Evolutionary conservation across 2,113 vertebrate genomes (phyloP).

Genomic region (Garra rufa): DNA sequence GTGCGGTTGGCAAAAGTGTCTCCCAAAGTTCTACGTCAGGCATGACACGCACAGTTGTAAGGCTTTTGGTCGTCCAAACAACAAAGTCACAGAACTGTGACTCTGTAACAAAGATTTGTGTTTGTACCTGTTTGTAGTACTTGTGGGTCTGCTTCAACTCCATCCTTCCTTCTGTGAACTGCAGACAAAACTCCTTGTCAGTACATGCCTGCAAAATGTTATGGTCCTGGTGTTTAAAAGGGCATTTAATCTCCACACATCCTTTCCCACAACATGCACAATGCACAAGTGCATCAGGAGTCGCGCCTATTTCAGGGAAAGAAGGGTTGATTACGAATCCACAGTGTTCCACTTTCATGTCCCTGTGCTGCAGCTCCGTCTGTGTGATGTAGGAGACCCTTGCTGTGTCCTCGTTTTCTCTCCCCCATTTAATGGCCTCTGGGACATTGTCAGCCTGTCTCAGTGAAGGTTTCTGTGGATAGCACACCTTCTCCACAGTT

Average conservation of each 20-base stretch:
- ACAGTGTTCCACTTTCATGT: constrained; percentile 22
- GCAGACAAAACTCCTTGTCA: constrained; percentile 22
- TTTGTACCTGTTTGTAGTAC: constrained; percentile 28
- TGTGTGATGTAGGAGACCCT: constrained; percentile 27
- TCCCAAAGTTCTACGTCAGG: too few species aligned
- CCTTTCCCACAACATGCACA: constrained; percentile 23
- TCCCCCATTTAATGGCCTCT: constrained; percentile 28
- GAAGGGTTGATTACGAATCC: constrained; percentile 25
- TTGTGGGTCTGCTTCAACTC: background rate
- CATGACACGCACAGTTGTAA: too few species aligned
- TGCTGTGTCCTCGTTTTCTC: constrained; percentile 14
- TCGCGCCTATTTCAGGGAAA: constrained; percentile 1
- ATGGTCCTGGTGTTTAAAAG: constrained; percentile 16
- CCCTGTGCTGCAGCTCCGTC: constrained; percentile 14
- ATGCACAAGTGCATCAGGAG: constrained; percentile 26
- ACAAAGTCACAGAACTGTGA: constrained; percentile 41
- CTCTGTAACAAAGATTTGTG: constrained; percentile 25
- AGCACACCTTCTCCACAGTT: constrained; percentile 37
- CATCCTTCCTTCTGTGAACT: background rate
- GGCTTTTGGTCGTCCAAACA: background rate
- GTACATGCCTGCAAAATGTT: constrained; percentile 19
- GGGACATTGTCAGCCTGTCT: background rate
- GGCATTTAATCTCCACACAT: constrained; percentile 28
- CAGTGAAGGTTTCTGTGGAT: constrained; percentile 27
- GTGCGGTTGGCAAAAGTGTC: constrained; percentile 8